Conservation (phyloP, 2,113 vertebrate genomes). For the Nematolebias whitei region DNA sequence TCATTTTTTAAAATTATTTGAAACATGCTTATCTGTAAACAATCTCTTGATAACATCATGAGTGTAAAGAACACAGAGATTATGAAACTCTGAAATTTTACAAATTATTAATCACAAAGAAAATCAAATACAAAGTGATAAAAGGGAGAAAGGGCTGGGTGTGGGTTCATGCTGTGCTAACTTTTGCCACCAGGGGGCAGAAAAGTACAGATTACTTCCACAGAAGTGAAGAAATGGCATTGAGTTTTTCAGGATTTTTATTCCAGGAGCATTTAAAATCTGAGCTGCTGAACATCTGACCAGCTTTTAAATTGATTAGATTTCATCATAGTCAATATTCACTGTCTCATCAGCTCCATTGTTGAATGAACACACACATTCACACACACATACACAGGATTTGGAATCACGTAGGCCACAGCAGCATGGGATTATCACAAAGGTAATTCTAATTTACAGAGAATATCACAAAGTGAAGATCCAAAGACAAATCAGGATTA, state of each 20-base stretch:
- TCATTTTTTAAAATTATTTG: too few species aligned
- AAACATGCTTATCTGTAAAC: too few species aligned
- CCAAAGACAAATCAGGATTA: conserved; percentile 58
- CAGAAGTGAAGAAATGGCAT: too few species aligned
- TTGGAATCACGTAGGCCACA: conserved; percentile 52
- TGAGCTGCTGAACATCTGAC: conserved; percentile 17
- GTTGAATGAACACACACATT: background rate
- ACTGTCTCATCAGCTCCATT: conserved; percentile 13
- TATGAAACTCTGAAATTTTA: too few species aligned
- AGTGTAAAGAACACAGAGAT: too few species aligned
- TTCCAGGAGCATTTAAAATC: conserved; percentile 43
- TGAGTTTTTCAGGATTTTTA: conserved; percentile 54
- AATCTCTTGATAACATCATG: too few species aligned
- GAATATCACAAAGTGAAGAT: conserved; percentile 62
- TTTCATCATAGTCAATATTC: conserved; percentile 40
- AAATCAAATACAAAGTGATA: too few species aligned
- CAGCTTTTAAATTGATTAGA: conserved; percentile 53
- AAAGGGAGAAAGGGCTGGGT: too few species aligned
- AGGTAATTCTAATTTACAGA: too few species aligned
- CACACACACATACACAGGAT: conserved; percentile 1
- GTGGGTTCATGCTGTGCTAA: background rate
- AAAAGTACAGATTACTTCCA: conserved; percentile 13
- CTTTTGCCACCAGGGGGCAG: conserved; percentile 40
- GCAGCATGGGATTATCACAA: conserved; percentile 64
- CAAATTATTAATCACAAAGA: too few species aligned